phyloP scores from a whole-genome alignment of 2,888 invertebrate genomes.

The Cerastoderma edule region DNA sequence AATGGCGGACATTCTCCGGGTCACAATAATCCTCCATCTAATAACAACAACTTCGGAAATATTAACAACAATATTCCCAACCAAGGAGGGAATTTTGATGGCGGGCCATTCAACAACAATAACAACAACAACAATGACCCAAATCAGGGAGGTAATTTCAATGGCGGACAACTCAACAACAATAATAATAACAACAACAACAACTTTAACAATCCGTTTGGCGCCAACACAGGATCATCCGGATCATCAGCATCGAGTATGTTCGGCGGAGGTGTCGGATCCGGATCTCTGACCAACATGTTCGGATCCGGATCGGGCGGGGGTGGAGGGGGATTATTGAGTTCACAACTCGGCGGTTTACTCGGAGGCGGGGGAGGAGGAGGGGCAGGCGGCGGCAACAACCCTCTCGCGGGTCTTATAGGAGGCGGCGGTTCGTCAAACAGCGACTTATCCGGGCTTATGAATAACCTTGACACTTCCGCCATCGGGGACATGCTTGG shows the following conservation, averaged over 20 bases:
- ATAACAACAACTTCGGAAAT: conserved; percentile 1
- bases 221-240: neutral
- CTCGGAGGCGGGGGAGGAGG: conserved; percentile 15
- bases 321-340: neutral
- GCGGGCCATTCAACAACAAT: no score
- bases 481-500: conserved; percentile 28
- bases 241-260: conserved; percentile 11
- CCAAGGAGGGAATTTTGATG: neutral
- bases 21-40: neutral
- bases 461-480: conserved; percentile 34
- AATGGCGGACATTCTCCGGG: neutral
- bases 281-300: no score
- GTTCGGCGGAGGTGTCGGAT: conserved; percentile 17
- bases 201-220: no score
- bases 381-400: conserved; percentile 21
- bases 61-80: neutral
- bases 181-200: no score
- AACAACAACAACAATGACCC: no score
- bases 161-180: no score
- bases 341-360: conserved; percentile 20
- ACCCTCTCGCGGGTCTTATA: conserved; percentile 29
- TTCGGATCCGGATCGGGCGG: conserved; percentile 14
- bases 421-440: conserved; percentile 33
- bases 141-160: no score
- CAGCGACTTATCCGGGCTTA: conserved; percentile 19